Conservation (phyloP, 2,888 invertebrate genomes). For the Pantelozetes paolii region DNA sequence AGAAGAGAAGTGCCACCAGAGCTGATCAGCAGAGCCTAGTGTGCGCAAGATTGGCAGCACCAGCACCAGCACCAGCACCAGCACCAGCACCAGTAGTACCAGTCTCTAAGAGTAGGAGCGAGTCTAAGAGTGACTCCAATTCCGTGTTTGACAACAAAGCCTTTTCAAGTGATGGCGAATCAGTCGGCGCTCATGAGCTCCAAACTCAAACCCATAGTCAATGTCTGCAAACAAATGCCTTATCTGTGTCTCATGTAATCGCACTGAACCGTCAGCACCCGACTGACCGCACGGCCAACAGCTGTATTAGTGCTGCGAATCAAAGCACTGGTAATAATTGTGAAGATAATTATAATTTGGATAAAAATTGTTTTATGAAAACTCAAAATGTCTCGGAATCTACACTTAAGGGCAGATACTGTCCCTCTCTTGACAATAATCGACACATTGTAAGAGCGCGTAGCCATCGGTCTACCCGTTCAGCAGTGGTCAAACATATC, state of each 20-base stretch:
- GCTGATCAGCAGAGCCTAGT: neutral
- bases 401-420: conserved; percentile 9
- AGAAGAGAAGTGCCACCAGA: conserved; percentile 26
- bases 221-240: conserved; percentile 7
- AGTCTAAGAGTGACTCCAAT: neutral
- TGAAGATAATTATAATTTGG: no score
- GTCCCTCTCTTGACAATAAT: neutral
- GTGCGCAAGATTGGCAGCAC: conserved; percentile 17
- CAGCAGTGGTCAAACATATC: conserved; percentile 41
- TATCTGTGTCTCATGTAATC: neutral
- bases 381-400: neutral
- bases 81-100: conserved; percentile 35
- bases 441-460: conserved; percentile 40
- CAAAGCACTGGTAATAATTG: neutral
- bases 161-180: conserved; percentile 35
- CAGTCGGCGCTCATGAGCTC: conserved; percentile 15
- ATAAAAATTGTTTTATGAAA: conserved; percentile 15
- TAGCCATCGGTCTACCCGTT: conserved; percentile 41
- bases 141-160: conserved; percentile 36
- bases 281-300: neutral
- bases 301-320: neutral
- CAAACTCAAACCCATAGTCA: conserved; percentile 10
- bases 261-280: neutral
- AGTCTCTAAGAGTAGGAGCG: neutral
- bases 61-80: no score